Conservation (phyloP, 1,140 invertebrate genomes). For the Trachymyrmex septentrionalis region DNA sequence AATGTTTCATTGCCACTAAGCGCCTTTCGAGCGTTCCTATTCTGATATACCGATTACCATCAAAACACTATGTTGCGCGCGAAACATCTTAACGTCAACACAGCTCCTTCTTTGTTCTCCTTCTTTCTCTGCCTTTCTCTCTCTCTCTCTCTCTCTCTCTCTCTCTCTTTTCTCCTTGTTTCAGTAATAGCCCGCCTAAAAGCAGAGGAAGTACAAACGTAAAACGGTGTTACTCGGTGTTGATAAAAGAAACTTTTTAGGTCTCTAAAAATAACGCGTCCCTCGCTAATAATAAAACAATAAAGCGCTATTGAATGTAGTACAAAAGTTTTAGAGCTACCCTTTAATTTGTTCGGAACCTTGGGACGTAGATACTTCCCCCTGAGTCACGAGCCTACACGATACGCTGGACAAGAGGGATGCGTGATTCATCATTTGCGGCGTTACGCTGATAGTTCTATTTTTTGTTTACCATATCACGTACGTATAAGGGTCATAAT, state of each 20-base stretch:
- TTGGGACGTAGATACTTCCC: not conserved
- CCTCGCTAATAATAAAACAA: not conserved
- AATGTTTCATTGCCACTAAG: not conserved
- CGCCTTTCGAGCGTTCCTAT: not conserved
- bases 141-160: not conserved
- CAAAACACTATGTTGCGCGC: not conserved
- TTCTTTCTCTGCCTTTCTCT: no score
- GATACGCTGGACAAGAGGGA: not conserved
- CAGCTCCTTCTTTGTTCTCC: not conserved
- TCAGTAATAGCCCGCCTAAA: not conserved
- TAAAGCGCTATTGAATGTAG: not conserved
- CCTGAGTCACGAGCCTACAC: not conserved
- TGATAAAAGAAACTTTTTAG: not conserved
- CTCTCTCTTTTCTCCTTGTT: not conserved
- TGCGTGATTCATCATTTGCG: constrained; percentile 17
- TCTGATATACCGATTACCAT: not conserved
- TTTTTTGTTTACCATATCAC: not conserved
- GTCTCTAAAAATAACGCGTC: not conserved
- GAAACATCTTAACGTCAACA: not conserved
- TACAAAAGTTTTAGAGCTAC: not conserved
- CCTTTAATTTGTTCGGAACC: not conserved
- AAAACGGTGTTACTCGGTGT: no score
- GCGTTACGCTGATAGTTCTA: not conserved
- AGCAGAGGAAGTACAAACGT: not conserved
- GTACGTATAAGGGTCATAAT: no score